These are phyloP conservation scores for Vidua macroura DNA, from an alignment of 2,113 vertebrate genomes.

Conservation along the genomic window DNA sequence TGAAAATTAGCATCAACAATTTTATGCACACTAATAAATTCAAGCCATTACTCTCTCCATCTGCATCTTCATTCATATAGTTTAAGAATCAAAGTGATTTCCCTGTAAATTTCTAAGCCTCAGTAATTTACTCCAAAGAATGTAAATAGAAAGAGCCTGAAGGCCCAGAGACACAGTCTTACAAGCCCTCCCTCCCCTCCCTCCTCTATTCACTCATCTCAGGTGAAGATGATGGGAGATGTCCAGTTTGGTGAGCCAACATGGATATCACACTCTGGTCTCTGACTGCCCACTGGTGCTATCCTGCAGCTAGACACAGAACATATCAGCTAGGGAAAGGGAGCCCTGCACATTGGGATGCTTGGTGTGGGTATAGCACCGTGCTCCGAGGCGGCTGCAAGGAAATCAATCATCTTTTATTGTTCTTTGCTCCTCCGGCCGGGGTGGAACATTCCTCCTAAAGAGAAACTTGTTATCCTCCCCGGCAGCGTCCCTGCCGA, in stretches of 20 bases:
- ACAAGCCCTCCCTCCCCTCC: not conserved
- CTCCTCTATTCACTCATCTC: not conserved
- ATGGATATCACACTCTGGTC: accelerated
- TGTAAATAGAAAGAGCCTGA: constrained; percentile 50
- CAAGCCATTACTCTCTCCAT: constrained; percentile 67
- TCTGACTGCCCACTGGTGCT: not conserved
- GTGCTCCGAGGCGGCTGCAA: not conserved
- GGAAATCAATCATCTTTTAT: constrained; percentile 54
- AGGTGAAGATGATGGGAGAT: not conserved
- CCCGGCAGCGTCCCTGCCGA: not conserved
- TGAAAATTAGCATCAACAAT: constrained; percentile 67
- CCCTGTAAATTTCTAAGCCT: constrained; percentile 47
- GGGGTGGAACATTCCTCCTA: constrained; percentile 62
- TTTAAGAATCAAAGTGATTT: constrained; percentile 62
- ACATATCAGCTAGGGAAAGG: not conserved
- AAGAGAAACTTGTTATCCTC: constrained; percentile 63
- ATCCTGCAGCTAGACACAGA: accelerated
- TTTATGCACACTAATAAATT: constrained; percentile 65
- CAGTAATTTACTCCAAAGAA: constrained; percentile 42
- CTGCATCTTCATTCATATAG: constrained; percentile 63
- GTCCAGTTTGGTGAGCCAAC: accelerated
- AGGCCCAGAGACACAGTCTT: not conserved
- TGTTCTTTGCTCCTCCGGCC: constrained; percentile 10
- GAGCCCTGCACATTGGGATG: not conserved
- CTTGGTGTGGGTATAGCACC: not conserved